Base-by-base conservation (phyloP, 2,113 vertebrate species). In the Addax nasomaculatus region DNA sequence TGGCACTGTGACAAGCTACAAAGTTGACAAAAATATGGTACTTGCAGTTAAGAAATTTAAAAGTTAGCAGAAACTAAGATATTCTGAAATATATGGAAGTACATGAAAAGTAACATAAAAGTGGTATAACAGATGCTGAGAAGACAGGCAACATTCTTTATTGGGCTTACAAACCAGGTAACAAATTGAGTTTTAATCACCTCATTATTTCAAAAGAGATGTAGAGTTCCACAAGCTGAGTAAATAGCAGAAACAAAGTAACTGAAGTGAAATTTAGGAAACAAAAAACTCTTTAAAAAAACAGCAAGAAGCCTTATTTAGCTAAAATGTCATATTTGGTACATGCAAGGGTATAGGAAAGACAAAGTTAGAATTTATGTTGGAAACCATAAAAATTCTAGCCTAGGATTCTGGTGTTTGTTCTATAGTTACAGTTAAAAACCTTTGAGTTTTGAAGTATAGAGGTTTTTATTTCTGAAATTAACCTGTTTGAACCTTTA, bases 61-160 rank as follows among this genome's bases (percentile, higher is more conserved):
- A 89, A 90, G 47, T 95, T 62, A 97, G 30, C 78, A 64, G 14
- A 90, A 92, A 85, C 47, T 88, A 96, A 93, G 53, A 43, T 78
- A 67, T 45, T 97, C 47, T 83, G 16, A 85, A 92, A 90, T 95
- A 90, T 93, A 39, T n/a, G 6, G 43, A 49, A 92, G 29, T 51
- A 21, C 1, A 84, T 55, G 36, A 96, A 87, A 97, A 94, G 10
- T 92, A 93, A 79, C 19, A 13, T 67, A 33, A 76, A 93, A 60
- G n/a, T 33, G 25, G 29, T 70, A 57, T 73, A 85, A 51, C 11
- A 30, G 11, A 53, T 47, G 25, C 53, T 43, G 43, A n/a, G 76
- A 88, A 4, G 19, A 79, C 39, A 97, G 36, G 39, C 3, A 45
- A 5, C n/a, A 49, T 45, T 96, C 83, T 36, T 29, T 27, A 60